Percentiles rank a stretch among this genome's conserved stretches.
These are phyloP conservation scores for Drosophila carrolli DNA, from an alignment of 1,140 invertebrate genomes.

Conservation along the genomic window DNA sequence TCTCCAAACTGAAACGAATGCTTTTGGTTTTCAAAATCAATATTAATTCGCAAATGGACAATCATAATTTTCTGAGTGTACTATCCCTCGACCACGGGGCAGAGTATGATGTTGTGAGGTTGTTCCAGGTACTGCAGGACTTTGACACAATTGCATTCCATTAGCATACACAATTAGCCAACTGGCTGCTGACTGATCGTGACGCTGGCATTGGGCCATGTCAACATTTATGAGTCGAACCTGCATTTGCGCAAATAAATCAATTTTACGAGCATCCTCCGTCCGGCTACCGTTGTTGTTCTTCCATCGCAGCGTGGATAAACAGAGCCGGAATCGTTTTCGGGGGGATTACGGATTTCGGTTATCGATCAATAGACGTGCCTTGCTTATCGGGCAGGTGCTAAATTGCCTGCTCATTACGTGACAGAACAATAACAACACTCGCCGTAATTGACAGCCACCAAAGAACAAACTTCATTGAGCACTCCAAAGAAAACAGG, in stretches of 20 bases:
- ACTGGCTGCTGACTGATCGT: constrained; percentile 57
- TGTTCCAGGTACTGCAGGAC: constrained; percentile 71
- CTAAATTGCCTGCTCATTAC: constrained; percentile 76
- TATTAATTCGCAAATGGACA: accelerated
- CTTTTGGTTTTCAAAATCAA: neutral
- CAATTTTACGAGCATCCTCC: constrained; percentile 51
- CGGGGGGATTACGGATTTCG: neutral
- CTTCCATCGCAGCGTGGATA: constrained; percentile 62
- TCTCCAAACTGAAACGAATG: too few species aligned
- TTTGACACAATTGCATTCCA: constrained; percentile 81
- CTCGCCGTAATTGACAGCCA: constrained; percentile 50
- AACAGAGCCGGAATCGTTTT: constrained; percentile 29
- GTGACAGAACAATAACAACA: constrained; percentile 68
- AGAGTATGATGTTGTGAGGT: constrained; percentile 38
- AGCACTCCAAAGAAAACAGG: constrained; percentile 5
- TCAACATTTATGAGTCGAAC: constrained; percentile 56
- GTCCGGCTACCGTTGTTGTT: constrained; percentile 58
- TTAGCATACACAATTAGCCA: constrained; percentile 81
- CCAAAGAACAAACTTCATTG: constrained; percentile 36
- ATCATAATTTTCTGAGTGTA: neutral
- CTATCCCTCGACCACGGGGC: constrained; percentile 21
- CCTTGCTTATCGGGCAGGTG: constrained; percentile 59
- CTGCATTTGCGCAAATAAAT: constrained; percentile 65
- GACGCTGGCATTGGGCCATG: constrained; percentile 58
- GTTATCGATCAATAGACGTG: constrained; percentile 56